Evolutionary conservation across 2,888 invertebrate species (phyloP), one percentile per base, ranked within the genome.

Genomic region (Cephus runcator): DNA sequence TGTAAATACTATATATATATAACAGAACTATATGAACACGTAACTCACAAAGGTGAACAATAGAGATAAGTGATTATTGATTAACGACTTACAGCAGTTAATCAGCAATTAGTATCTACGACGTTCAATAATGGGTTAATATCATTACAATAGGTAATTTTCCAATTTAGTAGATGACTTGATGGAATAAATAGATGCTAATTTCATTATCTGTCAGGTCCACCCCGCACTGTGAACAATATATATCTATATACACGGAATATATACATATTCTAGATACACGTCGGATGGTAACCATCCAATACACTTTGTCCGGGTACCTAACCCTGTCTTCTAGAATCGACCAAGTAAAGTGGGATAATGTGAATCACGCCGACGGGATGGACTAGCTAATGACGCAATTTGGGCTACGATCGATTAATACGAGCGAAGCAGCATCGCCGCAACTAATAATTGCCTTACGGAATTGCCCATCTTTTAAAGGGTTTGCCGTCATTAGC

Each of bases 381-480:
- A 83, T 86, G 81, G 84, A 81, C 78, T 85, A 82, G 83, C 84
- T 87, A 87, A 86, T 82, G 85, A 87, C 81, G 86, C 85, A 87
- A 86, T 86, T 83, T 86, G 78, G 83, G 82, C 81, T 30, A 33
- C 68, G 76, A 69, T 79, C 40, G 69, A 69, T 85, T 84, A 83
- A 84, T 82, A 82, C 82, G 84, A 81, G 82, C 83, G 83, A 84
- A 83, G 83, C 84, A 82, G 79, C 82, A 87, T 83, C 79, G 79
- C 79, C 79, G 81, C 84, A 85, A 83, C 87, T 84, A 85, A 87
- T 87, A 87, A 85, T 85, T 83, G 83, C 75, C 79, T 77, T 80
- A 79, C 78, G 80, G 56, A 56, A 56, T 56, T 56, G 56, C 23
- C 56, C 9, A 23, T 9, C 56, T 56, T 56, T 56, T 56, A 56